Evolutionary conservation across 2,113 vertebrate genomes (phyloP).

Genomic region (Alexandromys fortis): DNA sequence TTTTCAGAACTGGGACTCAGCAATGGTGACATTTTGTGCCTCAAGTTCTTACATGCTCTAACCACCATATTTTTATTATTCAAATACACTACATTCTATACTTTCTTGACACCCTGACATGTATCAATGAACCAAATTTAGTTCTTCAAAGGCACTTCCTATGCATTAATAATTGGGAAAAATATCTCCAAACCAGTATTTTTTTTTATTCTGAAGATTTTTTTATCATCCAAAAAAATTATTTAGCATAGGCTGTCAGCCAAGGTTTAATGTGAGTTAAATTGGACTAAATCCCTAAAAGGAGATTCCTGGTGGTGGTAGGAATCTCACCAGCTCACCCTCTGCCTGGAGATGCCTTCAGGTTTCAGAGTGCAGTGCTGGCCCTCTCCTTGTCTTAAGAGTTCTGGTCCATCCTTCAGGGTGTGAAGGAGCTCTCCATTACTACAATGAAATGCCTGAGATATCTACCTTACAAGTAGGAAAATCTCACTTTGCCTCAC

Average conservation of each 20-base stretch:
- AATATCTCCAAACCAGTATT: background rate
- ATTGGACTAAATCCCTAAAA: background rate
- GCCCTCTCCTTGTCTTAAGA: background rate
- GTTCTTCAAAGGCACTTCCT: background rate
- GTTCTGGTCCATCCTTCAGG: background rate
- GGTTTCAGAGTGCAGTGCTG: background rate
- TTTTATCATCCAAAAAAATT: background rate
- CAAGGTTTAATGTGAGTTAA: background rate
- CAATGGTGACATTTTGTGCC: background rate
- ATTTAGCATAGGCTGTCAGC: background rate
- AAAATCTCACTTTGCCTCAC: background rate
- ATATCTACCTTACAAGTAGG: background rate
- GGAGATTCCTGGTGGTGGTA: background rate
- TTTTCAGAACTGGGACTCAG: background rate
- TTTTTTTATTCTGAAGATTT: background rate
- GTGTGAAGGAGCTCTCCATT: background rate
- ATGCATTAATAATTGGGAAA: background rate
- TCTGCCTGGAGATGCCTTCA: background rate
- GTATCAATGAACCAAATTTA: background rate
- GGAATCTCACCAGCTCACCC: background rate
- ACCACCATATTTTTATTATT: background rate
- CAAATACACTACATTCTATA: background rate
- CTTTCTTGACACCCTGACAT: background rate
- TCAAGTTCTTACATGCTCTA: constrained; percentile 15
- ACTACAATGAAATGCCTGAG: background rate